Base-by-base conservation (phyloP, 2,113 vertebrate species). In the Prietella phreatophila region DNA sequence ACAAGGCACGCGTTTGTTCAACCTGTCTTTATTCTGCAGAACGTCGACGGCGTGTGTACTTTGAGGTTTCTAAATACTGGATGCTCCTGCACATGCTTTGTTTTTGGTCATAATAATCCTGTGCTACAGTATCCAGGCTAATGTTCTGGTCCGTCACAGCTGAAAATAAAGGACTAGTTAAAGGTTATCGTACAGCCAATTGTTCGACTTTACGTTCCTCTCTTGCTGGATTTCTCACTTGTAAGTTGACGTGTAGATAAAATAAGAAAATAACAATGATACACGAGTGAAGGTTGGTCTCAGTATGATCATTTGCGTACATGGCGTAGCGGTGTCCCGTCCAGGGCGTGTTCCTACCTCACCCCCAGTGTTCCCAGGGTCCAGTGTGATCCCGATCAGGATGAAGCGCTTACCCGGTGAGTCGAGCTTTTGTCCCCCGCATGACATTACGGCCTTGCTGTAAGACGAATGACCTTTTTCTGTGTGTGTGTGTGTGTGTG, bases 51-150 rank as follows among this genome's bases (percentile, higher is more conserved):
- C 9, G 55, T 15, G 56, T 83, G 56, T 61, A 61, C 42, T 2
- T 25, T 83, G 39, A 83, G 60, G 82, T 65, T 83, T 65, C 65
- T 83, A 83, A 83, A 65, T 63, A 39, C 56, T 82, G 20, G 56
- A 58, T 82, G 58, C 13, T 61, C 33, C 5, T 33, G 79, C 27
- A 36, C 53, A 42, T 56, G 53, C 17, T 58, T 58, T 58, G 53
- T 81, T 58, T 58, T 36, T 80, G 50, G 47, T 30, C 47, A 79
- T 58, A 1, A 39, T 82, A 33, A 25, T 82, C 8, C 19, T 61
- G 19, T 14, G 9, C 9, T 60, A 58, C 79, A 58, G 2, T 11
- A 20, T 33, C n/a, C 79, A 56, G 53, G 50, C 53, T 22, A 0
- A 50, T 53, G 25, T 2, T 78, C 7, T 27, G 22, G 9, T 20